These are phyloP conservation scores for Arctopsyche grandis DNA, from an alignment of 1,140 invertebrate species.

Conservation along the genomic window DNA sequence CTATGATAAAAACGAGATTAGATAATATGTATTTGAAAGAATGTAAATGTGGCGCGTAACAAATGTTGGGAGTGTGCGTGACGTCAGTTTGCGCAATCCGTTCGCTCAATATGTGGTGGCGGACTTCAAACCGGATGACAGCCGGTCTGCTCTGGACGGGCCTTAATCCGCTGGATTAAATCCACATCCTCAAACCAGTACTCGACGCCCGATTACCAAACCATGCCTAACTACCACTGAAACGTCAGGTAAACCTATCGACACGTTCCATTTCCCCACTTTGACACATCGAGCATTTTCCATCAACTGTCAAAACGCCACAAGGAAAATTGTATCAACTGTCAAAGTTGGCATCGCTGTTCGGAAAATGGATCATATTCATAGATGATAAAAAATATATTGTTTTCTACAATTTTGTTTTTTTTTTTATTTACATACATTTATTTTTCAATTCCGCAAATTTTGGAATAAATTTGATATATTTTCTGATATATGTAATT, in stretches of 20 bases:
- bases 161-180: slow-evolving; percentile 20
- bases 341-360: too few relatives aligned
- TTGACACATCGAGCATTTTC: neutral
- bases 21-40: slow-evolving; percentile 9
- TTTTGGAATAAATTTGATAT: too few relatives aligned
- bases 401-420: too few relatives aligned
- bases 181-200: too few relatives aligned
- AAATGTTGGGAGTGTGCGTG: slow-evolving; percentile 6
- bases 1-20: neutral
- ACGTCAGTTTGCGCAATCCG: slow-evolving; percentile 30
- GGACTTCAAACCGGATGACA: slow-evolving; percentile 46
- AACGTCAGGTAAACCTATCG: neutral
- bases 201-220: too few relatives aligned
- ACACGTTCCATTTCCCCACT: neutral
- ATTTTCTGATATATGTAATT: too few relatives aligned
- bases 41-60: slow-evolving; percentile 9
- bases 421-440: too few relatives aligned
- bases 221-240: too few relatives aligned
- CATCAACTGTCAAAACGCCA: neutral
- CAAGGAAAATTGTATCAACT: neutral
- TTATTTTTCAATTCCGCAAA: too few relatives aligned
- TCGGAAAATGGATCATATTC: too few relatives aligned
- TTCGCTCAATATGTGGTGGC: slow-evolving; percentile 36
- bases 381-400: too few relatives aligned
- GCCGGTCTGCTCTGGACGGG: slow-evolving; percentile 48